phyloP scores from a whole-genome alignment of 1,140 invertebrate species.

The Trichoplusia ni region DNA sequence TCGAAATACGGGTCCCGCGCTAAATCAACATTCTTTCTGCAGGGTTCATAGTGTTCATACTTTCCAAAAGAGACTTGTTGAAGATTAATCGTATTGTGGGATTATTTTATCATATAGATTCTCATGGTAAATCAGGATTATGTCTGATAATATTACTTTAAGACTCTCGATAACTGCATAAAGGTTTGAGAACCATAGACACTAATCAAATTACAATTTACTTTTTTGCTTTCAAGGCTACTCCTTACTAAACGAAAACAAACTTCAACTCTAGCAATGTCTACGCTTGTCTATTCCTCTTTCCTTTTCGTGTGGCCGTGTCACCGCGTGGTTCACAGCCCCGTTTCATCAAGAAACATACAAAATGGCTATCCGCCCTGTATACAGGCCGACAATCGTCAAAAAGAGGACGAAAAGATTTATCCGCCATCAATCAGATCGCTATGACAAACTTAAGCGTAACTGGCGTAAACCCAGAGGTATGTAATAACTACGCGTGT shows the following conservation, averaged over 20 bases:
- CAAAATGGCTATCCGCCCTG: constrained; percentile 92
- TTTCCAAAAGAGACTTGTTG: too few species aligned
- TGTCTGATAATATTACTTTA: too few species aligned
- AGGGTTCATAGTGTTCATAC: too few species aligned
- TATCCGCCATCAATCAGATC: constrained; percentile 97
- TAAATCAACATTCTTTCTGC: too few species aligned
- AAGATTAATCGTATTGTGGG: too few species aligned
- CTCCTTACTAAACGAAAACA: constrained; percentile 45
- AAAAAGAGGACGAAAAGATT: constrained; percentile 99
- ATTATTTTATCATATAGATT: too few species aligned
- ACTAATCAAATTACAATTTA: not conserved
- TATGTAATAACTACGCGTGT: constrained; percentile 50
- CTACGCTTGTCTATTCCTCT: constrained; percentile 68
- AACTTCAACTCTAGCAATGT: constrained; percentile 63
- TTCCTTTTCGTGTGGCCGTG: constrained; percentile 78
- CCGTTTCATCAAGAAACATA: constrained; percentile 65
- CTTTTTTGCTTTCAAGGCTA: not conserved
- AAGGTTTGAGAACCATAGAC: constrained; percentile 25
- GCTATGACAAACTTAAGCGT: constrained; percentile 95
- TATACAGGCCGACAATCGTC: constrained; percentile 93
- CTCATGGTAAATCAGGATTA: too few species aligned
- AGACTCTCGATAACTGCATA: too few species aligned
- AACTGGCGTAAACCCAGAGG: constrained; percentile 86
- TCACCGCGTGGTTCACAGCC: constrained; percentile 78
- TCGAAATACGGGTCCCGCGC: too few species aligned